Evolutionary conservation across 1,140 invertebrate species (phyloP).

Genomic region (Nebria ingens): DNA sequence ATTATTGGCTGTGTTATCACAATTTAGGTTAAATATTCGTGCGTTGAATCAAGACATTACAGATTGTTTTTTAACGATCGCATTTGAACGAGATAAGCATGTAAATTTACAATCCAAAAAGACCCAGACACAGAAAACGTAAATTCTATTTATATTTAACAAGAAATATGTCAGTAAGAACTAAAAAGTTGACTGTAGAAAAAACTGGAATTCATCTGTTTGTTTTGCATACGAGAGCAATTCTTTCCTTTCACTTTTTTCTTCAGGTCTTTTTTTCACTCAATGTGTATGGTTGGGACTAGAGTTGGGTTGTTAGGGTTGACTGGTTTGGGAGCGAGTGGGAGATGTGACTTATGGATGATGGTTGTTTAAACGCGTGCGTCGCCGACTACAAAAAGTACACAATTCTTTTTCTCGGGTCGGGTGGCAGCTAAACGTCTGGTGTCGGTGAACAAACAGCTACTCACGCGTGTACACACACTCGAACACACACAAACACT

Average conservation of each 20-base stretch:
- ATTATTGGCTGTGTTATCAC: too few relatives aligned
- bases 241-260: not conserved
- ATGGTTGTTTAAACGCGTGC: not conserved
- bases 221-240: conserved; percentile 6
- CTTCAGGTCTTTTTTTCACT: not conserved
- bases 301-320: not conserved
- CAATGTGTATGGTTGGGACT: not conserved
- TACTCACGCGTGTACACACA: not conserved
- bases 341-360: not conserved
- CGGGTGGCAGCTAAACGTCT: not conserved
- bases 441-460: not conserved
- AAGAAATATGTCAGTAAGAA: too few relatives aligned
- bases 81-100: too few relatives aligned
- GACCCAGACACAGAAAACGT: too few relatives aligned
- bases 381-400: not conserved
- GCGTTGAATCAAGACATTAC: too few relatives aligned
- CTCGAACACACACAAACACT: too few relatives aligned
- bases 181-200: too few relatives aligned
- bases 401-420: not conserved
- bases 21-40: too few relatives aligned
- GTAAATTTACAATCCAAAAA: too few relatives aligned
- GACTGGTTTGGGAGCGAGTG: not conserved
- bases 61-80: too few relatives aligned
- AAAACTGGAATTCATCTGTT: too few relatives aligned
- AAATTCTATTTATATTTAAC: too few relatives aligned